Base-by-base conservation (phyloP, 2,888 invertebrate genomes). In the Amphiduros pacificus region DNA sequence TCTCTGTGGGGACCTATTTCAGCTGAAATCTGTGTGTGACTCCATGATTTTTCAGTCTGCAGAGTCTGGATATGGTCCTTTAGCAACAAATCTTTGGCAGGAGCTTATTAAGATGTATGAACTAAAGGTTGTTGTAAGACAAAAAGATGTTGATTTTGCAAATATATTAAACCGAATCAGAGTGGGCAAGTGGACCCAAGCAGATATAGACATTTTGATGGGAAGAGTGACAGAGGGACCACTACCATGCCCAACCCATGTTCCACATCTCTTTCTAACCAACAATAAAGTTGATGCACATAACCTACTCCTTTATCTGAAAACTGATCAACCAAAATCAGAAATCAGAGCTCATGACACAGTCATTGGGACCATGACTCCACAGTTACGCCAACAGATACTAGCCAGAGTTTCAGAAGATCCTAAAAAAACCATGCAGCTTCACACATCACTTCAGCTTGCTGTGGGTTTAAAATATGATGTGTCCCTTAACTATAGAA, bases 241-340 rank as follows among this genome's bases (percentile, higher is more conserved):
- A n/a, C n/a, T n/a, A n/a, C n/a, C n/a, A n/a, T n/a, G n/a, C n/a
- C n/a, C n/a, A n/a, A n/a, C n/a, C n/a, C n/a, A n/a, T 44, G n/a
- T 44, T n/a, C 44, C 44, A 44, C 44, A 44, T 44, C 22, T 44
- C 6, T 44, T 44, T n/a, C 44, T 22, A 44, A 44, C 44, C 44
- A 44, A 44, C 22, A 17, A 5, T 4, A n/a, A 11, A 44, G 44
- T 44, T 6, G 44, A 44, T 17, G n/a, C 6, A n/a, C n/a, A n/a
- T n/a, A n/a, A n/a, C n/a, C n/a, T n/a, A n/a, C n/a, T n/a, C n/a
- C n/a, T n/a, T n/a, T n/a, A n/a, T n/a, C n/a, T n/a, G n/a, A n/a
- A n/a, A n/a, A n/a, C n/a, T n/a, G n/a, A n/a, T n/a, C n/a, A n/a
- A n/a, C n/a, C n/a, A n/a, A n/a, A n/a, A n/a, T n/a, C n/a, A n/a